These are phyloP conservation scores for Oreamnos americanus DNA, from an alignment of 2,113 vertebrate genomes.

Conservation along the genomic window DNA sequence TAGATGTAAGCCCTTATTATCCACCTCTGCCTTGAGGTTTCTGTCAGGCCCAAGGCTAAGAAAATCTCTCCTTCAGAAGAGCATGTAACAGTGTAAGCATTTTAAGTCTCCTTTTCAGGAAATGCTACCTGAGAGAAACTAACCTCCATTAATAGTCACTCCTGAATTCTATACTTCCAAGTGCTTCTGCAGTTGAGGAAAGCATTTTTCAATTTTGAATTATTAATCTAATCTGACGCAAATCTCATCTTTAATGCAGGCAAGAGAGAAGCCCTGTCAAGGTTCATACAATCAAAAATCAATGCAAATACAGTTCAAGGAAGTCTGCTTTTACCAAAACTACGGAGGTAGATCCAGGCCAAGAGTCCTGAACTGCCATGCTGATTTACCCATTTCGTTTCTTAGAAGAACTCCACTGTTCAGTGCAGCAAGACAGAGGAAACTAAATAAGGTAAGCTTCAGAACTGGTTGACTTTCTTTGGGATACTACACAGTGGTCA, in stretches of 20 bases:
- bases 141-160: neutral
- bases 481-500: neutral
- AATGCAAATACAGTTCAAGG: conserved; percentile 54
- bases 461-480: neutral
- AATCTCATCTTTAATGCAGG: conserved; percentile 61
- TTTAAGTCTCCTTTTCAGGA: neutral
- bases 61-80: neutral
- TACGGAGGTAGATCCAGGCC: neutral
- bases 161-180: neutral
- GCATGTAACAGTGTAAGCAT: neutral
- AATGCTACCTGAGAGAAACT: conserved; percentile 12
- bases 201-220: conserved; percentile 64
- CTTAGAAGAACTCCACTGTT: neutral
- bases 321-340: conserved; percentile 21
- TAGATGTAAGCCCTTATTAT: neutral
- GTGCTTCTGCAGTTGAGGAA: neutral
- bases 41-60: neutral
- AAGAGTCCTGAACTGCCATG: neutral
- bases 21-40: neutral
- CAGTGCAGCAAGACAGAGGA: neutral
- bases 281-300: conserved; percentile 42
- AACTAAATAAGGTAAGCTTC: neutral
- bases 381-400: neutral
- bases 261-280: conserved; percentile 48
- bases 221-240: conserved; percentile 65